These are phyloP conservation scores for Isichthys henryi DNA, from an alignment of 2,113 vertebrate genomes.

Conservation along the genomic window DNA sequence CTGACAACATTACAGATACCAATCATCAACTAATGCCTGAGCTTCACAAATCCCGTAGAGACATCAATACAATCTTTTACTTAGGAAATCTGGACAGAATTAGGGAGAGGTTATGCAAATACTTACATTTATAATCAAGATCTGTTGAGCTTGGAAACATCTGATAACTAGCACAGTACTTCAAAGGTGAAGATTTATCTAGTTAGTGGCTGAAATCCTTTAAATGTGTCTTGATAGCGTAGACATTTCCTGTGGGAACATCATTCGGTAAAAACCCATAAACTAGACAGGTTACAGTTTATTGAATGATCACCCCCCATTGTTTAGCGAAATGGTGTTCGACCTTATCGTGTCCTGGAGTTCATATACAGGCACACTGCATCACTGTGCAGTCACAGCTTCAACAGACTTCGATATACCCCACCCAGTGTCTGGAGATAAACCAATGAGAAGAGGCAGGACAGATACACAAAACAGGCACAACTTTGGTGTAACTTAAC, in stretches of 20 bases:
- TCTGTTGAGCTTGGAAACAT: neutral
- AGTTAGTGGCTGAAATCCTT: neutral
- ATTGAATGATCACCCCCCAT: slow-evolving; percentile 59
- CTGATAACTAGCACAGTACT: neutral
- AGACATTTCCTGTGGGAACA: neutral
- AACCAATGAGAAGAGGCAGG: slow-evolving; percentile 49
- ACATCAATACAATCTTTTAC: neutral
- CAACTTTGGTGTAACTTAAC: slow-evolving; percentile 16
- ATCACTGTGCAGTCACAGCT: slow-evolving; percentile 62
- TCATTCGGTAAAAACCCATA: slow-evolving; percentile 30
- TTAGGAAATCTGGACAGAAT: neutral
- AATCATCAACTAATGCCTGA: neutral
- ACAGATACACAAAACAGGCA: slow-evolving; percentile 41
- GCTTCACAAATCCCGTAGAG: neutral
- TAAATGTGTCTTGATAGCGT: neutral
- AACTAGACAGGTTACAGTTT: slow-evolving; percentile 61
- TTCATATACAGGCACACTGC: slow-evolving; percentile 62
- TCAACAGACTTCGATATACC: slow-evolving; percentile 47
- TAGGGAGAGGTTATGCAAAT: neutral
- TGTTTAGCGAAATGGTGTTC: slow-evolving; percentile 51
- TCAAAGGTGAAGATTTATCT: too few species aligned
- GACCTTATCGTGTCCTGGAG: slow-evolving; percentile 44
- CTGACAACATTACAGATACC: neutral
- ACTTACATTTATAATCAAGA: neutral
- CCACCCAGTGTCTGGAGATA: slow-evolving; percentile 48